Base-by-base conservation (phyloP, 2,888 invertebrate species). In the Xanthorhoe designata region DNA sequence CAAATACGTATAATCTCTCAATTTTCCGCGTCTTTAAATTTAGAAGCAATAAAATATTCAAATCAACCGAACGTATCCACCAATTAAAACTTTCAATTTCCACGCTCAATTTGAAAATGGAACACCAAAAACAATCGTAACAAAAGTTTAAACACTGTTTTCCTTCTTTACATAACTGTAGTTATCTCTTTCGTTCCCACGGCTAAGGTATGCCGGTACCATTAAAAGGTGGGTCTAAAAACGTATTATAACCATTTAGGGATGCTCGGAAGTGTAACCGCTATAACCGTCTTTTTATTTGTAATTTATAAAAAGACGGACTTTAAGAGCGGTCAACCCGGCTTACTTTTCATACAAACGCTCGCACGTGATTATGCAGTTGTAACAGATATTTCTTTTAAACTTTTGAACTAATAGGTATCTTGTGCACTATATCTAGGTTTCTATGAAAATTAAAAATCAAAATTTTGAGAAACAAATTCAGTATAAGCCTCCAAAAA, bases 91-190 rank as follows among this genome's bases (percentile, higher is more conserved):
- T 61, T 60, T 35, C 58, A 55, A 70, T 70, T 65, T 70, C 17
- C 53, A 65, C 54, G 70, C 73, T 74, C 65, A 60, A 74, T 68
- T 64, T 54, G 9, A 35, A 68, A 61, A 69, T 61, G 77, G 84
- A 80, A 79, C 83, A 71, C 85, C 72, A 83, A 85, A 84, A 82
- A 75, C 78, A 81, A 83, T 83, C 75, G 76, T 83, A 84, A 82
- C 79, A 79, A 78, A 80, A 82, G 84, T 78, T 69, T 83, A 87
- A 87, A 88, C 83, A 88, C 69, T 73, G 83, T 85, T 88, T 90
- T 89, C 89, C 90, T 84, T 84, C 86, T 87, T 88, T 87, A 86
- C 87, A 83, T 87, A 90, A 88, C 89, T 80, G 87, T 63, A 62
- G 77, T 81, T 88, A 89, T 87, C 87, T 84, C 62, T 67, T 69